Conservation (phyloP, 1,140 invertebrate genomes). For the Daktulosphaira vitifoliae region DNA sequence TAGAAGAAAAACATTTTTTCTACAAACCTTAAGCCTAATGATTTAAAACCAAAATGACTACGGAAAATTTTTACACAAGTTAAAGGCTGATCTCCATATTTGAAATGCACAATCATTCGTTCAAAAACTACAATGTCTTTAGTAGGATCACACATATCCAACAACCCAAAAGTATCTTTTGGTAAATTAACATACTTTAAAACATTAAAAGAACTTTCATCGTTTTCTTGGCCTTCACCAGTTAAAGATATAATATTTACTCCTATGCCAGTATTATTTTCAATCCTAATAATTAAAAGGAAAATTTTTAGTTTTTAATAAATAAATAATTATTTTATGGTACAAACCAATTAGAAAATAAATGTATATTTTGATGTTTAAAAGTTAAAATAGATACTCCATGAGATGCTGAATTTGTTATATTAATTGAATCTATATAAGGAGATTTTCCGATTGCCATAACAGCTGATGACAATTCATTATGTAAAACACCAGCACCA, state of each 20-base stretch:
- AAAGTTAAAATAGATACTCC: slow-evolving; percentile 81
- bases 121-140: slow-evolving; percentile 87
- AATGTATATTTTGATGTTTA: slow-evolving; percentile 57
- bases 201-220: slow-evolving; percentile 76
- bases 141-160: slow-evolving; percentile 91
- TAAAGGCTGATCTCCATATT: slow-evolving; percentile 90
- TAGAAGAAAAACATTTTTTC: slow-evolving; percentile 9
- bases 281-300: slow-evolving; percentile 50
- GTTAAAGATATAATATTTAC: slow-evolving; percentile 80
- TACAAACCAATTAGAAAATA: slow-evolving; percentile 46
- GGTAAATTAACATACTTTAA: slow-evolving; percentile 77
- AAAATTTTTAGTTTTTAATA: slow-evolving; percentile 10
- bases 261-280: slow-evolving; percentile 79
- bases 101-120: slow-evolving; percentile 87
- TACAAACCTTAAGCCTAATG: slow-evolving; percentile 66
- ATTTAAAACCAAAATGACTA: slow-evolving; percentile 70
- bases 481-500: slow-evolving; percentile 93
- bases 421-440: slow-evolving; percentile 67
- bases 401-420: slow-evolving; percentile 77
- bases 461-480: slow-evolving; percentile 86
- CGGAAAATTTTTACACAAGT: slow-evolving; percentile 98
- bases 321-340: no score
- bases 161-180: slow-evolving; percentile 87
- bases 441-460: slow-evolving; percentile 82
- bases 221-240: slow-evolving; percentile 82